Evolutionary conservation across 2,797 vertebrate genomes (phyloP), one percentile per base, ranked within the genome.

Genomic region (Orientallactaga sibirica): DNA sequence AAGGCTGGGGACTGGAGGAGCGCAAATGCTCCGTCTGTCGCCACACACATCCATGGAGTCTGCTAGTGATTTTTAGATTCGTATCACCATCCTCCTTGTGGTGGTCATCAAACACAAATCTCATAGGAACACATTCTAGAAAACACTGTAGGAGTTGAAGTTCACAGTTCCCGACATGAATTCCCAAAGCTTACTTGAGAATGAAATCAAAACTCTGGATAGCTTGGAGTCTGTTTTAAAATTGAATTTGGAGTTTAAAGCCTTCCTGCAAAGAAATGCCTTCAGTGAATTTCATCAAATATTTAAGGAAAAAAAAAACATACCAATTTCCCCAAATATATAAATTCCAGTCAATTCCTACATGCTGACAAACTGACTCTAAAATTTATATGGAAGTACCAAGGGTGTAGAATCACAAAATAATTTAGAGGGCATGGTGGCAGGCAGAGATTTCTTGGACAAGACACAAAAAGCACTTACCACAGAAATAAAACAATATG

Each of bases 31-130:
- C 64, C 7, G 55, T 61, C 9, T 11, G 0, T 22, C 5, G 9
- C 58, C 0, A 1, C 2, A 1, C 7, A 61, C 25, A 2, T 6
- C 14, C 3, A 3, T 1, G 1, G 22, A 11, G n/a, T 52, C 67
- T 3, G 61, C 15, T 15, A 2, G 41, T 16, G 37, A 24, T 25
- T 82, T n/a, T 48, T 61, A 73, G 41, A 33, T 7, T 5, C n/a
- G 9, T 33, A 43, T 33, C 7, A 0, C 43, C 73, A 48, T 58
- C 37, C 33, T 74, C 41, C 29, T 58, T 68, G n/a, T 67, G 76
- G n/a, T 70, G 75, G 48, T 81, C 55, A n/a, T n/a, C 55, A 75
- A 52, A 90, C 73, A 10, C 25, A 79, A 66, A 80, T 37, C 67
- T 52, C 24, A 20, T 0, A 22, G 0, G 8, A 61, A n/a, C 2